Evolutionary conservation across 1,140 invertebrate species (phyloP), one percentile per base, ranked within the genome.

Genomic region (Atta cephalotes): DNA sequence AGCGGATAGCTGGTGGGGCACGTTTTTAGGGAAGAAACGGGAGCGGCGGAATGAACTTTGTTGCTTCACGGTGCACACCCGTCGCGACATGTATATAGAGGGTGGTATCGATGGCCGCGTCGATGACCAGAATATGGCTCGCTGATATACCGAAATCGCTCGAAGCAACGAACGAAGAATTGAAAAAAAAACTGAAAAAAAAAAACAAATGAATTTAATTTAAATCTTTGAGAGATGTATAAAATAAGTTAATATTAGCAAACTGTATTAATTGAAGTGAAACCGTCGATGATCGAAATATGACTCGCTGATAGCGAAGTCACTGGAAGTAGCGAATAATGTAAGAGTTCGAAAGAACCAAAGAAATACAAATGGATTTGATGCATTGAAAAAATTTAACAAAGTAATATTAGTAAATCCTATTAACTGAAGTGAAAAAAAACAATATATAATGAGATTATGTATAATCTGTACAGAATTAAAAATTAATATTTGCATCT

Each of bases 91-190:
- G 31, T 82, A 58, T n/a, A 60, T 53, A 51, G 14, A 21, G 74
- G 51, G 7, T 14, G 80, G 25, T 74, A 82, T 78, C 82, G 82
- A 85, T 85, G 53, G 72, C 82, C 53, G 70, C 56, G 70, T 84
- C 80, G 70, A 84, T 84, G 80, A 84, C 80, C 80, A 58, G 56
- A 76, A 84, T 84, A 84, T 76, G 56, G 56, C 70, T 74, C 35
- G 56, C 31, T 62, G 49, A 21, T 39, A 70, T 25, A 70, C n/a
- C 58, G 18, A 66, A 66, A n/a, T 80, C 62, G 76, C 39, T 60
- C 62, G 49, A 80, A 80, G 49, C 56, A 18, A 0, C 16, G 25
- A 31, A 35, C 68, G 68, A 21, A 49, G 10, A 35, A 10, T 39
- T 39, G 56, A 21, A 49, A n/a, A 21, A 51, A 21, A 25, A 68